These are phyloP conservation scores for Phymorhynchus buccinoides DNA, from an alignment of 1,140 invertebrate species.

Conservation along the genomic window DNA sequence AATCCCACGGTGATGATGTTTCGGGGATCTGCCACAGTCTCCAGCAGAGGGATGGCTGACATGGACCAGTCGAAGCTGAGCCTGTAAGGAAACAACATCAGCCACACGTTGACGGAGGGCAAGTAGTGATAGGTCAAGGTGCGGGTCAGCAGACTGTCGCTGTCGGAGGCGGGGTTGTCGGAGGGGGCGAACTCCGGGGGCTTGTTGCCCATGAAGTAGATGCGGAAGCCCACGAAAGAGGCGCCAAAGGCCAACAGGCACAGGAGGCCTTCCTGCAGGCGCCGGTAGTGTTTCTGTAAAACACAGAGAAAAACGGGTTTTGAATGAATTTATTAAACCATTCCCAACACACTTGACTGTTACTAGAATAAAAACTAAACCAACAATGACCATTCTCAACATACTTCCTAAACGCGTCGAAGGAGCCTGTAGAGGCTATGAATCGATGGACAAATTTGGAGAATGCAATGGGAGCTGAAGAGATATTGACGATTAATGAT, in stretches of 20 bases:
- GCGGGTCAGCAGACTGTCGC: slow-evolving; percentile 86
- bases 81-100: slow-evolving; percentile 89
- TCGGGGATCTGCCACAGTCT: slow-evolving; percentile 84
- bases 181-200: slow-evolving; percentile 94
- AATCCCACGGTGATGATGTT: slow-evolving; percentile 87
- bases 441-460: no score
- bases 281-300: slow-evolving; percentile 27
- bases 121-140: slow-evolving; percentile 91
- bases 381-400: no score
- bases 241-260: slow-evolving; percentile 83
- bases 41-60: slow-evolving; percentile 93
- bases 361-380: no score
- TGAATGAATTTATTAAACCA: no score
- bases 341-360: no score
- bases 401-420: no score
- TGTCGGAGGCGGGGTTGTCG: slow-evolving; percentile 73
- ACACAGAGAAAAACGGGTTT: not conserved
- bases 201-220: slow-evolving; percentile 95
- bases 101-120: slow-evolving; percentile 89
- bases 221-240: slow-evolving; percentile 80
- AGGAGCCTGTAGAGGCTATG: no score
- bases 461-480: no score
- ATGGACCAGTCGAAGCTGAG: slow-evolving; percentile 99
- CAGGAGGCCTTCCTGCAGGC: slow-evolving; percentile 80
- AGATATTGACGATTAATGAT: no score